Conservation (phyloP, 2,888 invertebrate genomes). For the Protodeltote pygarga region DNA sequence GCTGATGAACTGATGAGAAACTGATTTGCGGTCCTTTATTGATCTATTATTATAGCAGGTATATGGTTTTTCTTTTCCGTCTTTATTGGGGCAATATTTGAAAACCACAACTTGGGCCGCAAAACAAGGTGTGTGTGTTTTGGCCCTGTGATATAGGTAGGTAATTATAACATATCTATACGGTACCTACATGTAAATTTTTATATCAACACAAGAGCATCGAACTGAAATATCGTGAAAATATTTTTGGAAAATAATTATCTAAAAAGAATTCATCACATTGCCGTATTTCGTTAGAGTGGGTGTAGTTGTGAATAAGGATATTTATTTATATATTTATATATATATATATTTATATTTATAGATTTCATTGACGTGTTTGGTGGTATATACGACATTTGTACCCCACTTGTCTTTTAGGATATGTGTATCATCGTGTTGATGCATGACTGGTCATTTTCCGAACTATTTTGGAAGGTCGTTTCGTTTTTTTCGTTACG, state of each 20-base stretch:
- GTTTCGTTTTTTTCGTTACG: slow-evolving; percentile 25
- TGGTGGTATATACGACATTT: slow-evolving; percentile 45
- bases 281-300: slow-evolving; percentile 28
- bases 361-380: slow-evolving; percentile 51
- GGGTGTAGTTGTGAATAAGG: slow-evolving; percentile 41
- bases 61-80: too few species aligned
- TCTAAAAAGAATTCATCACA: slow-evolving; percentile 26
- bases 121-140: too few species aligned
- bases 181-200: neutral
- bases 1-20: too few species aligned
- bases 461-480: slow-evolving; percentile 33
- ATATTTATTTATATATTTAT: too few species aligned
- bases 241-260: slow-evolving; percentile 35
- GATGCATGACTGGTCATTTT: slow-evolving; percentile 39
- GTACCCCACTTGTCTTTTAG: slow-evolving; percentile 42
- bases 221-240: slow-evolving; percentile 13
- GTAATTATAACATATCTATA: slow-evolving; percentile 9
- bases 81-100: too few species aligned
- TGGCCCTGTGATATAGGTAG: too few species aligned
- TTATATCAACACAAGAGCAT: slow-evolving; percentile 20
- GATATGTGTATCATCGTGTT: slow-evolving; percentile 47
- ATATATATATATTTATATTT: too few species aligned
- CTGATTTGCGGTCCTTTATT: too few species aligned
- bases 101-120: too few species aligned
- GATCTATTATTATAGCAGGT: too few species aligned